Evolutionary conservation across 2,113 vertebrate genomes (phyloP).

Genomic region (Pimephales promelas): DNA sequence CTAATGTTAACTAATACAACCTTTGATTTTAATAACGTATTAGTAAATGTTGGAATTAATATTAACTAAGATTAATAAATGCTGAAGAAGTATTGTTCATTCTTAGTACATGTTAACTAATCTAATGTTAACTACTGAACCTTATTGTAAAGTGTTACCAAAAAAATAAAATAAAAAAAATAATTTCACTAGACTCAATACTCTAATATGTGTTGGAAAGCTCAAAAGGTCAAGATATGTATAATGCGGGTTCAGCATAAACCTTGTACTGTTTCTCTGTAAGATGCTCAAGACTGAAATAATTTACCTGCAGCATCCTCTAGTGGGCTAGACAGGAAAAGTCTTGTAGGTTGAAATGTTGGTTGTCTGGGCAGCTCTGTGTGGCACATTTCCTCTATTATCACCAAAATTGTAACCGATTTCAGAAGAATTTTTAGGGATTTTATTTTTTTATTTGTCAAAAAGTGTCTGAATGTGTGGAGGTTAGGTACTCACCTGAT

Average conservation of each 20-base stretch:
- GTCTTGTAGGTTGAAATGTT: constrained; percentile 29
- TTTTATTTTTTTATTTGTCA: not conserved
- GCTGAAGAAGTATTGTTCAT: too few relatives aligned
- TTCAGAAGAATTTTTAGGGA: not conserved
- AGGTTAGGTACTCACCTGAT: constrained; percentile 26
- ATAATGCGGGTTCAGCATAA: not conserved
- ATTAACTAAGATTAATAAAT: too few relatives aligned
- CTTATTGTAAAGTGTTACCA: too few relatives aligned
- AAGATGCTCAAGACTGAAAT: not conserved
- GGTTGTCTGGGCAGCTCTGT: constrained; percentile 16
- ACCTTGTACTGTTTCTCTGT: not conserved
- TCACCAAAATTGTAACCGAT: too few relatives aligned
- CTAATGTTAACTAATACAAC: too few relatives aligned
- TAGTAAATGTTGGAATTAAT: too few relatives aligned
- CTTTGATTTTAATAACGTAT: too few relatives aligned
- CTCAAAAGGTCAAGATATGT: not conserved
- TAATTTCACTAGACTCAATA: not conserved
- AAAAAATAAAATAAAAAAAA: not conserved
- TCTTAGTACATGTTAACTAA: too few relatives aligned
- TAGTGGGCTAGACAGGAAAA: constrained; percentile 27
- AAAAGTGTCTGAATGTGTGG: not conserved
- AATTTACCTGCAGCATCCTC: constrained; percentile 45
- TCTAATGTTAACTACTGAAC: too few relatives aligned
- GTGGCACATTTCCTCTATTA: not conserved
- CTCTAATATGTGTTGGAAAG: not conserved